phyloP scores from a whole-genome alignment of 1,140 invertebrate species.

The Tribolium castaneum region DNA sequence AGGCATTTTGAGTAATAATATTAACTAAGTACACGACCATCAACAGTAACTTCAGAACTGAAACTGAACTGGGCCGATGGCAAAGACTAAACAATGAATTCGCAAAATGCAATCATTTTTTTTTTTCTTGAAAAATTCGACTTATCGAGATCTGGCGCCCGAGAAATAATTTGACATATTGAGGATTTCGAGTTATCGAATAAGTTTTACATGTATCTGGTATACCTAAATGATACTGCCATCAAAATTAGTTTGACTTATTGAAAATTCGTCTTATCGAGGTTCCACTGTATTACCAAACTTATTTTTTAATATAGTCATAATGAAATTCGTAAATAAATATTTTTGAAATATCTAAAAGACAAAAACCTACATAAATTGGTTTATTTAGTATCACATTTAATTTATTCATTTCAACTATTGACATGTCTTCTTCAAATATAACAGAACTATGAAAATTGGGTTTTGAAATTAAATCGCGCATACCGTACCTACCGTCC shows the following conservation, averaged over 20 bases:
- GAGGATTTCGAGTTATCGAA: constrained; percentile 32
- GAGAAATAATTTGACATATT: constrained; percentile 15
- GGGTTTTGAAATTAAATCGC: too few relatives aligned
- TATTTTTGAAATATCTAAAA: too few relatives aligned
- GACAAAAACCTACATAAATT: too few relatives aligned
- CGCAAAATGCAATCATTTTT: background rate
- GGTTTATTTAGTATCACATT: too few relatives aligned
- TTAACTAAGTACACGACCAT: background rate
- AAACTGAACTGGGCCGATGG: background rate
- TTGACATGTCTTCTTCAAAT: too few relatives aligned
- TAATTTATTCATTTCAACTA: too few relatives aligned
- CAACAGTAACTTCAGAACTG: background rate
- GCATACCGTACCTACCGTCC: too few relatives aligned
- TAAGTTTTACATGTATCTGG: background rate
- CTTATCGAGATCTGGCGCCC: constrained; percentile 10
- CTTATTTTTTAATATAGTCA: too few relatives aligned
- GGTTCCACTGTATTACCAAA: too few relatives aligned
- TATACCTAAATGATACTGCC: background rate
- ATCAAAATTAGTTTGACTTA: constrained; percentile 25
- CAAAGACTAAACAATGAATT: background rate
- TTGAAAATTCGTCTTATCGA: constrained; percentile 38
- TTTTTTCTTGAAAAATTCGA: background rate
- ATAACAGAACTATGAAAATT: too few relatives aligned
- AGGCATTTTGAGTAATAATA: constrained; percentile 36
- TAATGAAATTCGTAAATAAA: too few relatives aligned